A percentile compares a stretch with the other conserved stretches of the same genome.
Conservation (phyloP, 2,888 invertebrate genomes). For the Latheticus oryzae region DNA sequence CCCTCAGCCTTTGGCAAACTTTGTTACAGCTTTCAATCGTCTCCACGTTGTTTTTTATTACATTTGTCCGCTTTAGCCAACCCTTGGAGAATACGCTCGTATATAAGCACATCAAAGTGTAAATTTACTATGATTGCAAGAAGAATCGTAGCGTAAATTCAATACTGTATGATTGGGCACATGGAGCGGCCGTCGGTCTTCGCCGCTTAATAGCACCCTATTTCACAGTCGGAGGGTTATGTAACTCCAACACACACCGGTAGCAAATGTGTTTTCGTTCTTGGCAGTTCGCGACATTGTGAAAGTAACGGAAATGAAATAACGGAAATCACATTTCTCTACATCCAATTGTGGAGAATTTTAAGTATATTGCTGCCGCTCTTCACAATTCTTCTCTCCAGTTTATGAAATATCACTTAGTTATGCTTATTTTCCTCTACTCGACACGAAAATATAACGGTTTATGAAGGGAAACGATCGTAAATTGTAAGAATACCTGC, state of each 20-base stretch:
- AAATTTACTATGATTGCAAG: constrained; percentile 43
- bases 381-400: constrained; percentile 37
- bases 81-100: constrained; percentile 12
- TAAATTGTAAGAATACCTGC: too few species aligned
- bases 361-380: constrained; percentile 43
- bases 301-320: constrained; percentile 49
- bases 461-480: not conserved
- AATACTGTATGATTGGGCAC: constrained; percentile 44
- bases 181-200: constrained; percentile 47
- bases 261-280: constrained; percentile 42
- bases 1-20: too few species aligned
- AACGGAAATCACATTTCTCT: constrained; percentile 49
- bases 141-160: constrained; percentile 42
- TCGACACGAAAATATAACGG: too few species aligned
- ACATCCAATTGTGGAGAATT: constrained; percentile 48
- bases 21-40: too few species aligned
- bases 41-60: constrained; percentile 21
- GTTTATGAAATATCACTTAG: constrained; percentile 41
- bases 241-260: constrained; percentile 45
- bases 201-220: constrained; percentile 57
- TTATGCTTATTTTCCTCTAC: constrained; percentile 43
- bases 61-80: constrained; percentile 8
- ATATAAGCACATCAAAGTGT: constrained; percentile 44
- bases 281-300: constrained; percentile 42
- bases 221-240: constrained; percentile 55